Conservation (phyloP, 1,140 invertebrate genomes). For the Drosophila murphyi region DNA sequence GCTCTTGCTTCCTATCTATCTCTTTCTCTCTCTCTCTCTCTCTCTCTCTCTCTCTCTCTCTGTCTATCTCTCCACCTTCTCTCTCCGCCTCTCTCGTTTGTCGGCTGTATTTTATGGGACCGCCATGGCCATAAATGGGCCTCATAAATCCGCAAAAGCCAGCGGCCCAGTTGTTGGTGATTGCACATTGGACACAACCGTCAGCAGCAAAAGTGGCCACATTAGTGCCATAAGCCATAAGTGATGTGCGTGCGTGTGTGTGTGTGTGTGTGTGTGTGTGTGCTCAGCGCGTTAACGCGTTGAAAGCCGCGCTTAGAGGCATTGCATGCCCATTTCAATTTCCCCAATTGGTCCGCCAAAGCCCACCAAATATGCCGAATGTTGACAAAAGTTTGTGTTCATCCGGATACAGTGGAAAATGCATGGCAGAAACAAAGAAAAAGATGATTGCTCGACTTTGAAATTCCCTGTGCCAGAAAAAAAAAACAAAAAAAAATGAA, state of each 20-base stretch:
- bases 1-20: not conserved
- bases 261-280: constrained; percentile 34
- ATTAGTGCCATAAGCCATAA: constrained; percentile 51
- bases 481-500: not conserved
- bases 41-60: too few relatives aligned
- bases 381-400: constrained; percentile 56
- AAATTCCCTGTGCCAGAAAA: not conserved
- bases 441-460: not conserved
- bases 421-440: constrained; percentile 16
- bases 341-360: constrained; percentile 35
- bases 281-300: constrained; percentile 62
- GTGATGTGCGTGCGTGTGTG: not conserved
- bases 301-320: constrained; percentile 68
- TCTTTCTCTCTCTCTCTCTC: not conserved
- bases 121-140: constrained; percentile 35
- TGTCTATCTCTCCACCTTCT: too few relatives aligned
- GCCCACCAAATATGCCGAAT: constrained; percentile 28
- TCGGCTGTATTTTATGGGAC: constrained; percentile 23
- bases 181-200: constrained; percentile 32
- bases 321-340: constrained; percentile 66
- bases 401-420: constrained; percentile 34
- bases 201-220: constrained; percentile 41
- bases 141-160: constrained; percentile 43
- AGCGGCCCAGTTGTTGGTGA: constrained; percentile 30
- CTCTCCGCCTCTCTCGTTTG: not conserved